A percentile compares a stretch with the other conserved stretches of the same genome.
phyloP scores from a whole-genome alignment of 1,140 invertebrate genomes.

The Drosophila tsacasi region DNA sequence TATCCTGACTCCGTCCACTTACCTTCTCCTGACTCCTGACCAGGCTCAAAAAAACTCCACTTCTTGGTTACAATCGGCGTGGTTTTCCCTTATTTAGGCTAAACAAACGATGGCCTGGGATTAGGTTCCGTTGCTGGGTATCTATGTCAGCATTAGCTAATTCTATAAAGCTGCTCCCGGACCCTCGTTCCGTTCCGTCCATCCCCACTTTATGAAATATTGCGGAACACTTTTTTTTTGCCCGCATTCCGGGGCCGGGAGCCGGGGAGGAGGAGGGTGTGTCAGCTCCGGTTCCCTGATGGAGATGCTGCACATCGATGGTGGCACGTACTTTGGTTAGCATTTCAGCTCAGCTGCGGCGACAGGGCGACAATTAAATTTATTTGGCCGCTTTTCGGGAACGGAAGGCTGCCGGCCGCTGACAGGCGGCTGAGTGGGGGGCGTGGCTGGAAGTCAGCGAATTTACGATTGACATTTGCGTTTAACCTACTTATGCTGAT shows the following conservation, averaged over 20 bases:
- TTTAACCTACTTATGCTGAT: slow-evolving; percentile 84
- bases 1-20: slow-evolving; percentile 13
- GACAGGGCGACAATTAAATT: slow-evolving; percentile 80
- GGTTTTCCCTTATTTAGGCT: slow-evolving; percentile 50
- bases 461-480: slow-evolving; percentile 84
- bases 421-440: slow-evolving; percentile 11
- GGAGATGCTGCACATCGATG: slow-evolving; percentile 56
- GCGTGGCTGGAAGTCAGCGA: slow-evolving; percentile 67
- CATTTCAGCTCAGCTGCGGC: slow-evolving; percentile 80
- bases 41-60: background rate
- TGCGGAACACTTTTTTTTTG: slow-evolving; percentile 59
- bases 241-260: background rate
- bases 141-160: slow-evolving; percentile 80
- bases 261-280: background rate
- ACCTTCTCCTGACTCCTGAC: slow-evolving; percentile 5
- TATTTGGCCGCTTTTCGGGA: slow-evolving; percentile 66
- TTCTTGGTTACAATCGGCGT: slow-evolving; percentile 30
- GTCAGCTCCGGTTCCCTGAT: slow-evolving; percentile 24
- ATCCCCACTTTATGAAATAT: slow-evolving; percentile 72
- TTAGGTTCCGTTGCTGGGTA: slow-evolving; percentile 70
- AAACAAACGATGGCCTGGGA: slow-evolving; percentile 64
- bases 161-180: slow-evolving; percentile 47
- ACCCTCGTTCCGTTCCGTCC: slow-evolving; percentile 8
- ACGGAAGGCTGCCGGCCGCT: slow-evolving; percentile 2
- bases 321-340: slow-evolving; percentile 77